phyloP scores from a whole-genome alignment of 2,797 vertebrate species.

The Hapalemur alaotrensis region DNA sequence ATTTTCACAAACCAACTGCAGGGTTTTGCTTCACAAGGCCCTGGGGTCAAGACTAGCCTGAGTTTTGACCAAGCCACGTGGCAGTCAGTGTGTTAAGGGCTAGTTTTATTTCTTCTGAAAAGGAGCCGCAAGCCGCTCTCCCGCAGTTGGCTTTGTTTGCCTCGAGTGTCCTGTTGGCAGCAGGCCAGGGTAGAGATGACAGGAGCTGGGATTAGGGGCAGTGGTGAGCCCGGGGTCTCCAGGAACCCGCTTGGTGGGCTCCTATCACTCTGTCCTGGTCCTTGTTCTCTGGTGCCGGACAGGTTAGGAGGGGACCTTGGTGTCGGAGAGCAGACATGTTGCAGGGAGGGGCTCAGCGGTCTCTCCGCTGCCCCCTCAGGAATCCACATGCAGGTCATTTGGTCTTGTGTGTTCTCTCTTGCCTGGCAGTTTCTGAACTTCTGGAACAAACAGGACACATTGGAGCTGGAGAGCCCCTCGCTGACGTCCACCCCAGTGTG shows the following conservation, averaged over 20 bases:
- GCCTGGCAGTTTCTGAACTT: conserved; percentile 94
- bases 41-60: no score
- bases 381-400: not conserved
- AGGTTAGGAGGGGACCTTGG: not conserved
- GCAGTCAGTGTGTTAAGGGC: not conserved
- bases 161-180: rapidly evolving
- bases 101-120: not conserved
- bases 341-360: no score
- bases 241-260: rapidly evolving
- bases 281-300: not conserved
- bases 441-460: conserved; percentile 96
- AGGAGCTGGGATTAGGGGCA: not conserved
- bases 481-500: conserved; percentile 98
- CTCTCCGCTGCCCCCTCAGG: not conserved
- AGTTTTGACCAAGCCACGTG: no score
- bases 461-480: conserved; percentile 96
- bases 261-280: not conserved
- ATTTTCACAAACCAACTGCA: no score
- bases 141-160: not conserved
- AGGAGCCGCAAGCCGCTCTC: not conserved
- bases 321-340: not conserved
- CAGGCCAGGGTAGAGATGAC: not conserved
- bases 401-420: conserved; percentile 20
- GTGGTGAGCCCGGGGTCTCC: not conserved
- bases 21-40: no score